phyloP scores from a whole-genome alignment of 2,797 vertebrate genomes.

The Mastacembelus armatus region DNA sequence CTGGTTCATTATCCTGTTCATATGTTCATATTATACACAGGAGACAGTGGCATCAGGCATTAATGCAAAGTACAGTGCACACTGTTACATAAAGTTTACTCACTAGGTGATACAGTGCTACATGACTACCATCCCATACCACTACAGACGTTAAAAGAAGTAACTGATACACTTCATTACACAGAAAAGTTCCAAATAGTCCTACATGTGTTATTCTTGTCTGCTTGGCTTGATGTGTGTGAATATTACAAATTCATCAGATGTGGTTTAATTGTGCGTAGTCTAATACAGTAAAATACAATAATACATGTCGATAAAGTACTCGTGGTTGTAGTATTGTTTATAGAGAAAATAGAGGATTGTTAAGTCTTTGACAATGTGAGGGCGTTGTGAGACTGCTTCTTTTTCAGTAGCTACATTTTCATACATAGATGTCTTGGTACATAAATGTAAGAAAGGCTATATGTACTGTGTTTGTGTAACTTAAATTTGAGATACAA shows the following conservation, averaged over 20 bases:
- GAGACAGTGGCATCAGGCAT: constrained; percentile 7
- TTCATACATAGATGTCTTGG: constrained; percentile 54
- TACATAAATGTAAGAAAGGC: constrained; percentile 50
- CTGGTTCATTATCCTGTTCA: too few species aligned
- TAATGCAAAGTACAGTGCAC: constrained; percentile 13
- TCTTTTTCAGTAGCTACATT: constrained; percentile 6
- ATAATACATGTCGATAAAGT: background rate
- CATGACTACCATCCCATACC: constrained; percentile 14
- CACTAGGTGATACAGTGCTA: constrained; percentile 19
- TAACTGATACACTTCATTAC: background rate
- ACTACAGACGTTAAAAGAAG: constrained; percentile 20
- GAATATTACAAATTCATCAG: background rate
- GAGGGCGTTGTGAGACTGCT: background rate
- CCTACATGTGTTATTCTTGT: background rate
- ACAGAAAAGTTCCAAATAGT: constrained; percentile 25
- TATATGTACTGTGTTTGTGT: background rate
- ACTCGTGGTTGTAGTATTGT: background rate
- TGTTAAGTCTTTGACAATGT: background rate
- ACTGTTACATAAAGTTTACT: constrained; percentile 11
- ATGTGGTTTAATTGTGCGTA: constrained; percentile 1
- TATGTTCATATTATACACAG: background rate
- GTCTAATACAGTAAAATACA: background rate
- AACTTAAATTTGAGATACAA: constrained; percentile 18
- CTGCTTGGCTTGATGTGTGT: constrained; percentile 22
- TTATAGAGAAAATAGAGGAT: background rate